These are phyloP conservation scores for Meteorus colon DNA, from an alignment of 2,888 invertebrate genomes.

Conservation along the genomic window DNA sequence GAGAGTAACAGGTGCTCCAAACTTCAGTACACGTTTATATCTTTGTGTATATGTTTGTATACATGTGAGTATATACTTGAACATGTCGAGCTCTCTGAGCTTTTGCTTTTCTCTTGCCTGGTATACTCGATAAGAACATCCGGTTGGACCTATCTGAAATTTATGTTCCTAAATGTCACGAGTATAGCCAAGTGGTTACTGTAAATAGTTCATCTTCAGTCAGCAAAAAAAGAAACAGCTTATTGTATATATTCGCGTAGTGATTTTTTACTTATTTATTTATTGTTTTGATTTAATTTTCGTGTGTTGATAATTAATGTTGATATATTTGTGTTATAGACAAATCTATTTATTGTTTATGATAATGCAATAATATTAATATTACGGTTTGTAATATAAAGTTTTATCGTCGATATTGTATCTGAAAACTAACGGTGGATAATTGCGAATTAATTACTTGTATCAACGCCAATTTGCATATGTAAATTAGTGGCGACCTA, in stretches of 20 bases:
- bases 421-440: conserved; percentile 62
- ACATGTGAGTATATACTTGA: not conserved
- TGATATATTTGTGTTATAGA: not conserved
- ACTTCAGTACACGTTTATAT: conserved; percentile 52
- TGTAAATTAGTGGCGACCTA: conserved; percentile 62
- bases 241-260: not conserved
- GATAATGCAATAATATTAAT: not conserved
- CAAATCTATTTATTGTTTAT: not conserved
- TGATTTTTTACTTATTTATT: not conserved
- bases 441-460: conserved; percentile 72
- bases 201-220: conserved; percentile 23
- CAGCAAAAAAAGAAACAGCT: no score
- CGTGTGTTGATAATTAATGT: no score
- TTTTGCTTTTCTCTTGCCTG: conserved; percentile 42
- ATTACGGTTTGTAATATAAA: conserved; percentile 22
- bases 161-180: conserved; percentile 40
- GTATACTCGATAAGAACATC: conserved; percentile 45
- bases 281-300: not conserved
- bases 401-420: conserved; percentile 63
- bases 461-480: conserved; percentile 69
- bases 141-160: conserved; percentile 42
- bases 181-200: conserved; percentile 26
- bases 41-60: conserved; percentile 13
- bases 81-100: not conserved
- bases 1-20: conserved; percentile 65